Percentiles rank a stretch among this genome's conserved stretches.
Conservation (phyloP, 2,113 vertebrate genomes). For the Poeciliopsis retropinna region DNA sequence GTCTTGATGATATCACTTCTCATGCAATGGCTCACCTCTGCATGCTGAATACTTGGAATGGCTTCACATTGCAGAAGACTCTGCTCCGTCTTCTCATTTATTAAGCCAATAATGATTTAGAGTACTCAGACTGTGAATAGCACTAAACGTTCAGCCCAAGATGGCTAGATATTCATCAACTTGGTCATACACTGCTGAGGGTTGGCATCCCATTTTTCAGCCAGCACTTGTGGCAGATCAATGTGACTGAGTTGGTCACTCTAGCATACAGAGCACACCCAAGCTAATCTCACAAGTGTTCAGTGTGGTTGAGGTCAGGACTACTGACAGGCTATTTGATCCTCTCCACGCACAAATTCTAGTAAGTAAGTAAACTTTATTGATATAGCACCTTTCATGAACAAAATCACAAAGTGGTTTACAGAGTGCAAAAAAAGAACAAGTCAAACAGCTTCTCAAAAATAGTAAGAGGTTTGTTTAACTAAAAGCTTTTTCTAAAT, state of each 20-base stretch:
- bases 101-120: not conserved
- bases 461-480: too few species aligned
- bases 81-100: not conserved
- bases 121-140: too few species aligned
- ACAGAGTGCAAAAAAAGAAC: too few species aligned
- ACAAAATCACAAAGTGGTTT: too few species aligned
- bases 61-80: not conserved
- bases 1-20: too few species aligned
- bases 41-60: not conserved
- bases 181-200: not conserved
- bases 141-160: not conserved
- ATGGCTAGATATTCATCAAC: not conserved
- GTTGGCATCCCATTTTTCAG: not conserved
- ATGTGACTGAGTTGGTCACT: not conserved
- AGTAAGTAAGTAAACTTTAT: too few species aligned
- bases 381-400: too few species aligned
- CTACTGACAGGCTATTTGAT: not conserved
- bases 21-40: not conserved
- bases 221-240: not conserved
- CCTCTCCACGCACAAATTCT: not conserved
- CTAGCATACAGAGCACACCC: not conserved
- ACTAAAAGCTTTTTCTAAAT: too few species aligned
- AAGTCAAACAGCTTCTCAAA: too few species aligned
- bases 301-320: not conserved
- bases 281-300: not conserved